phyloP scores from a whole-genome alignment of 2,888 invertebrate species.

The Nowickia ferox region DNA sequence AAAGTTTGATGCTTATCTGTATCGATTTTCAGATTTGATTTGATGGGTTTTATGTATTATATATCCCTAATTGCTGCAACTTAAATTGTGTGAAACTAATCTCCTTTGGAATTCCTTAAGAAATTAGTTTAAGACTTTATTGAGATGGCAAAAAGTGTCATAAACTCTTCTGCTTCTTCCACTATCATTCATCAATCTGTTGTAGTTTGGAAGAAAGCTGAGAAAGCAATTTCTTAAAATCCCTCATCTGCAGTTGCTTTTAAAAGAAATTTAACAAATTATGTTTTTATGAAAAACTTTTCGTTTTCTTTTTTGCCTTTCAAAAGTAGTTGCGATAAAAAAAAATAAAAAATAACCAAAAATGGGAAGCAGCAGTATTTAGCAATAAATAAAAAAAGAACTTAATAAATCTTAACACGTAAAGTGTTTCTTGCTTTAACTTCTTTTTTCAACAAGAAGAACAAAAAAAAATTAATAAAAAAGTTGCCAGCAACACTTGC shows the following conservation, averaged over 20 bases:
- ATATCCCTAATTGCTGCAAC: neutral
- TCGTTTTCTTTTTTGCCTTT: neutral
- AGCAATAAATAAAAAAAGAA: slow-evolving; percentile 20
- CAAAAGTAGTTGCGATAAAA: slow-evolving; percentile 12
- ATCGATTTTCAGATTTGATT: neutral
- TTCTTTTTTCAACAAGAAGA: slow-evolving; percentile 16
- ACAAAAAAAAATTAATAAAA: slow-evolving; percentile 63
- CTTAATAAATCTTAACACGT: slow-evolving; percentile 69
- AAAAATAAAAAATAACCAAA: slow-evolving; percentile 11
- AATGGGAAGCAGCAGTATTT: slow-evolving; percentile 20
- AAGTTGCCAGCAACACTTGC: slow-evolving; percentile 66
- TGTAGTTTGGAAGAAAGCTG: neutral
- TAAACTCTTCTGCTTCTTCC: slow-evolving; percentile 14
- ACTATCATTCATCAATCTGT: slow-evolving; percentile 19
- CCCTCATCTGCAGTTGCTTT: slow-evolving; percentile 8
- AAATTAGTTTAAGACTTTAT: neutral
- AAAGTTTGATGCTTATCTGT: too few species aligned
- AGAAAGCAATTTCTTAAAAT: slow-evolving; percentile 16
- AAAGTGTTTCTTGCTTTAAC: slow-evolving; percentile 1
- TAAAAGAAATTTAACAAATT: slow-evolving; percentile 56
- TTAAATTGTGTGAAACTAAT: neutral
- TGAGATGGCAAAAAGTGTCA: neutral
- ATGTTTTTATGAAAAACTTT: slow-evolving; percentile 64
- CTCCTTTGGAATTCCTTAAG: too few species aligned
- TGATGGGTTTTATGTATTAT: neutral